Conservation (phyloP, 2,888 invertebrate species). For the Eulithis testata region DNA sequence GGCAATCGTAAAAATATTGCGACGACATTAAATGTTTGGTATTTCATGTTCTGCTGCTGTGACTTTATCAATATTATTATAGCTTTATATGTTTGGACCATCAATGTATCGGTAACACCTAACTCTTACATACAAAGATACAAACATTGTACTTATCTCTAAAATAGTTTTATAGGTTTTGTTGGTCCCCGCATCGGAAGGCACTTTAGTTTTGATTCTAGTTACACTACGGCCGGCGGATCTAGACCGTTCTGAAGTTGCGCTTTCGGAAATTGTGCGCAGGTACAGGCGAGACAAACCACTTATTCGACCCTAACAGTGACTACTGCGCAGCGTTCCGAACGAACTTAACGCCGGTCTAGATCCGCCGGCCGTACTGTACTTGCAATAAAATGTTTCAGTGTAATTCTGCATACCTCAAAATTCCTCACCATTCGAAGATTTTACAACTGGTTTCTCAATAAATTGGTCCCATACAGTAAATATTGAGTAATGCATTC, state of each 20-base stretch:
- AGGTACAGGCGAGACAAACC: no score
- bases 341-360: no score
- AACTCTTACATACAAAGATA: background rate
- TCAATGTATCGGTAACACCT: background rate
- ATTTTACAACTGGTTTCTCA: slow-evolving; percentile 19
- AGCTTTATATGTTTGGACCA: slow-evolving; percentile 28
- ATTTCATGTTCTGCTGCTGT: slow-evolving; percentile 42
- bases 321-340: no score
- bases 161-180: background rate
- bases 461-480: slow-evolving; percentile 8
- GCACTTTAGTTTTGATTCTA: no score
- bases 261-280: no score
- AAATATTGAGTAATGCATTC: slow-evolving; percentile 21
- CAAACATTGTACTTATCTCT: background rate
- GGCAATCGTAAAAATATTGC: slow-evolving; percentile 64
- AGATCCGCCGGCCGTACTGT: no score
- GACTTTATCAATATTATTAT: slow-evolving; percentile 35
- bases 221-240: no score
- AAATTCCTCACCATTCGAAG: background rate
- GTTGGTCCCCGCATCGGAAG: background rate
- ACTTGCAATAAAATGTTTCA: background rate
- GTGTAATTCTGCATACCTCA: background rate
- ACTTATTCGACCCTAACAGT: no score
- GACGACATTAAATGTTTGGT: slow-evolving; percentile 51
- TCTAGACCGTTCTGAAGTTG: no score